Conservation (phyloP, 1,140 invertebrate genomes). For the Neuroterus valhalla region DNA sequence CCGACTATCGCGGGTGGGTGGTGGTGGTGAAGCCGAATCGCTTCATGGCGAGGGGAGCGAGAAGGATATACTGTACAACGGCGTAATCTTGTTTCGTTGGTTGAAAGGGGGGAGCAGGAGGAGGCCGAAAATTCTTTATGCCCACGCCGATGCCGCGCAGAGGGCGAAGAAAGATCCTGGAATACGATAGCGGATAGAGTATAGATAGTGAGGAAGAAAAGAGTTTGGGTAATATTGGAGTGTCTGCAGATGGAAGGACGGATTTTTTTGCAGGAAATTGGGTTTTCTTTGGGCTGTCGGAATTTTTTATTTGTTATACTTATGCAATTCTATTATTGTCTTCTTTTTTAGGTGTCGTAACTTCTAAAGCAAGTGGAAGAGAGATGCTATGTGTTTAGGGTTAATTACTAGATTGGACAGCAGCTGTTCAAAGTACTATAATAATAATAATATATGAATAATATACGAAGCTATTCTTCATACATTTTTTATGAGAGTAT, state of each 20-base stretch:
- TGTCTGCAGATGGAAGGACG: background rate
- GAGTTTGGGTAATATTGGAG: background rate
- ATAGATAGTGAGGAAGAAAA: slow-evolving; percentile 18
- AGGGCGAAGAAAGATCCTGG: slow-evolving; percentile 47
- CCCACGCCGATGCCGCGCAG: slow-evolving; percentile 45
- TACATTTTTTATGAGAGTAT: too few relatives aligned
- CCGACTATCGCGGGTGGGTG: slow-evolving; percentile 61
- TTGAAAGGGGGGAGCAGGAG: slow-evolving; percentile 36
- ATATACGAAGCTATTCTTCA: too few relatives aligned
- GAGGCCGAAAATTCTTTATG: slow-evolving; percentile 64
- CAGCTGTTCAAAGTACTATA: too few relatives aligned
- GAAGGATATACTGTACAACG: slow-evolving; percentile 49
- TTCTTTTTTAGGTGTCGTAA: too few relatives aligned
- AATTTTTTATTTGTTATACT: too few relatives aligned
- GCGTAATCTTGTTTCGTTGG: slow-evolving; percentile 68
- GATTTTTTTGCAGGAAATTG: too few relatives aligned
- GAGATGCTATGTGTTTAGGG: too few relatives aligned
- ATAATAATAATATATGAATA: too few relatives aligned
- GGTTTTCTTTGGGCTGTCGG: too few relatives aligned
- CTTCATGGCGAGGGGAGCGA: slow-evolving; percentile 29
- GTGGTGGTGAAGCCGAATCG: background rate
- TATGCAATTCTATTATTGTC: too few relatives aligned
- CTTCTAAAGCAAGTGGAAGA: too few relatives aligned
- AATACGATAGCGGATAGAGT: slow-evolving; percentile 34
- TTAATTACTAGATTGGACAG: too few relatives aligned